Evolutionary conservation across 2,888 invertebrate genomes (phyloP), one percentile per base, ranked within the genome.

Genomic region (Netelia inedita): DNA sequence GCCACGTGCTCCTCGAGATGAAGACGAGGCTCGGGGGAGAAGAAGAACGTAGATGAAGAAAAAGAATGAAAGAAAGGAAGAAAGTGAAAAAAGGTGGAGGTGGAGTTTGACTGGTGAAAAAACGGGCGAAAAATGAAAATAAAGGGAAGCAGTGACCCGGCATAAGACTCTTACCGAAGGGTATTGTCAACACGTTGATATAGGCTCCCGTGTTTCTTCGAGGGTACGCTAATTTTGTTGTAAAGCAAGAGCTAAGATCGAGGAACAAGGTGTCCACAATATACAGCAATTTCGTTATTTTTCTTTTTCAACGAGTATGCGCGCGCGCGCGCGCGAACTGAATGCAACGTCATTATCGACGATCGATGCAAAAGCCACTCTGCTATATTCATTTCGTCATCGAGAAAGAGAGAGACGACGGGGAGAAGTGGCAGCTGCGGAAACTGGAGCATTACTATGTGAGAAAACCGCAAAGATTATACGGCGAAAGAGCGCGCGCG

Each of bases 1-100:
- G 83, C 68, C 83, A 85, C 87, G 85, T 85, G 85, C 83, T 87
- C 61, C 69, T 68, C 81, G 57, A 57, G 82, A 78, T 68, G 72
- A 83, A 76, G 81, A 81, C 55, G 73, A 82, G 69, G 81, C 75
- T 74, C 43, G 53, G 28, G 50, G 2, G 71, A 80, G 72, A 35
- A 35, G 35, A 6, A 35, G 35, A 35, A 35, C 35, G 35, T 35
- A 6, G 35, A 35, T 6, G 35, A 35, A 35, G 19, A 59, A 53
- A 23, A 79, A 79, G 72, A 79, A 82, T 76, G 55, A 46, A 61
- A 57, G 66, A 66, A 23, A 59, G 55, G 65, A 68, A 46, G 23
- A 35, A 16, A 41, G 69, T 35, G 35, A 35, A 5, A 65, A 69
- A 28, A 71, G 55, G 72, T 16, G 43, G 43, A 59, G 68, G 28